These are phyloP conservation scores for Callorhinus ursinus DNA, from an alignment of 2,113 vertebrate species.

Conservation along the genomic window DNA sequence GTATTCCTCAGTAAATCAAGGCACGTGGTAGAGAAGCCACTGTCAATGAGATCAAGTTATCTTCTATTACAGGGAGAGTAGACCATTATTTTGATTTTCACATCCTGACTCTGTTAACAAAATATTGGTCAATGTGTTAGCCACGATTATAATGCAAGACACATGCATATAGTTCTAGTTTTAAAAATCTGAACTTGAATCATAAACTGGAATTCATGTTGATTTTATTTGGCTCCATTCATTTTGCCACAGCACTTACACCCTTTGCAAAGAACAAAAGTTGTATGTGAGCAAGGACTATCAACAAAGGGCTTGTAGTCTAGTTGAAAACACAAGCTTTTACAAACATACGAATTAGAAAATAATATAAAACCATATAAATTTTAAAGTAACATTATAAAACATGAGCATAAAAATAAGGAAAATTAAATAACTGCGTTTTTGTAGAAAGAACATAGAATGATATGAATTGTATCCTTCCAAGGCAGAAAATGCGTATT, in stretches of 20 bases:
- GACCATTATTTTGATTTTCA: not conserved
- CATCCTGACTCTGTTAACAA: not conserved
- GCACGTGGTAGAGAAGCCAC: not conserved
- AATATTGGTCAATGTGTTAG: not conserved
- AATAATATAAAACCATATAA: not conserved
- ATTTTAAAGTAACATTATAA: not conserved
- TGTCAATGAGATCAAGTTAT: not conserved
- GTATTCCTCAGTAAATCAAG: not conserved
- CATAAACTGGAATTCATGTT: not conserved
- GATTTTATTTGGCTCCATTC: not conserved
- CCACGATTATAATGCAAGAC: not conserved
- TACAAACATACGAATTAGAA: not conserved
- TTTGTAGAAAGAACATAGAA: not conserved
- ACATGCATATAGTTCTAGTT: not conserved
- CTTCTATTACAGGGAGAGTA: not conserved
- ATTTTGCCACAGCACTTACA: not conserved
- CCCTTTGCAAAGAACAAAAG: not conserved
- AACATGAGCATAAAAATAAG: not conserved
- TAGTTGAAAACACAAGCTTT: not conserved
- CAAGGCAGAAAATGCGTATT: not conserved
- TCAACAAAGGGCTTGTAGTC: not conserved
- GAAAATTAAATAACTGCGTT: not conserved
- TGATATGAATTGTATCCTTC: not conserved
- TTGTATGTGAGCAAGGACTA: not conserved
- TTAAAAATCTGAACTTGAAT: conserved; percentile 32